Percentiles rank a stretch among this genome's conserved stretches.
phyloP scores from a whole-genome alignment of 2,888 invertebrate species.

The Parnassius glacialis region DNA sequence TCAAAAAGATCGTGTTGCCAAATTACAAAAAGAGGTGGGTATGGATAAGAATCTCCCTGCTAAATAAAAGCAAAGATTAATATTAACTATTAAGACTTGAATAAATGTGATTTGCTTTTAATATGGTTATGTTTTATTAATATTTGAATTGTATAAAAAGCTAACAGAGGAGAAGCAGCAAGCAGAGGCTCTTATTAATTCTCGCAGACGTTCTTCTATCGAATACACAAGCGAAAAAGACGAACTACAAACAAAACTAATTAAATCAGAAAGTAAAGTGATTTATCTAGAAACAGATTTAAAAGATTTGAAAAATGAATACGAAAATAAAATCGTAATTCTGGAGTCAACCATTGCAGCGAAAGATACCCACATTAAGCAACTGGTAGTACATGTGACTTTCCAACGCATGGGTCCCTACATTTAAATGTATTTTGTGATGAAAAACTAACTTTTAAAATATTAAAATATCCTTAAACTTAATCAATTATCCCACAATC shows the following conservation, averaged over 20 bases:
- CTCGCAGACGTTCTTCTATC: constrained; percentile 64
- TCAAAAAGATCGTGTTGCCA: constrained; percentile 80
- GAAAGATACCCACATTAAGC: constrained; percentile 82
- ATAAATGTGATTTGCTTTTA: background rate
- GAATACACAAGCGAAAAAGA: constrained; percentile 74
- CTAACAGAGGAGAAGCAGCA: constrained; percentile 75
- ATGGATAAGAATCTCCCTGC: background rate
- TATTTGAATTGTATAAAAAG: constrained; percentile 33
- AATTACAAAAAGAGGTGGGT: constrained; percentile 83
- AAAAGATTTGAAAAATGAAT: constrained; percentile 77
- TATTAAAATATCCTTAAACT: constrained; percentile 11
- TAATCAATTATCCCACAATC: background rate
- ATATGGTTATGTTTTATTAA: constrained; percentile 7
- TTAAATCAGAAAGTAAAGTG: constrained; percentile 70
- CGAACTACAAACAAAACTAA: constrained; percentile 65
- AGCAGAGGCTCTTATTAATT: constrained; percentile 56
- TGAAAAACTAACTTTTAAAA: background rate
- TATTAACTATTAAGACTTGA: no score
- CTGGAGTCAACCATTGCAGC: constrained; percentile 80
- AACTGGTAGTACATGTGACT: constrained; percentile 70
- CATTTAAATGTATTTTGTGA: constrained; percentile 12
- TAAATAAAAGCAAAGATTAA: no score
- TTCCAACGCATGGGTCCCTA: constrained; percentile 16
- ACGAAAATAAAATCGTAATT: constrained; percentile 81
- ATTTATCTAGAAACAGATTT: constrained; percentile 73